These are phyloP conservation scores for Dendrocincla tyrannina DNA, from an alignment of 2,797 vertebrate genomes.

Conservation along the genomic window DNA sequence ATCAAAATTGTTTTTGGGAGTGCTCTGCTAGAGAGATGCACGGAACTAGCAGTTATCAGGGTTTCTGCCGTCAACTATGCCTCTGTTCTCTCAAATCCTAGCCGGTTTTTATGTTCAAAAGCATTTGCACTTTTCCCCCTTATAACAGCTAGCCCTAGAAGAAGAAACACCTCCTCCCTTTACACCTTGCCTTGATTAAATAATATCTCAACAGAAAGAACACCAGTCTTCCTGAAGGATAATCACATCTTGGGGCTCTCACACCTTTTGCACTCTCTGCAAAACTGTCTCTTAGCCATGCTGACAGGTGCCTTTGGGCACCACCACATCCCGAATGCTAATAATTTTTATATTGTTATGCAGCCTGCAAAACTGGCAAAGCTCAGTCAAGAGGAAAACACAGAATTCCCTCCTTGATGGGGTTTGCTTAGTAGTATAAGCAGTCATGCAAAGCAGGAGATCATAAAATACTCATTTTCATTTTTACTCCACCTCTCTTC, in stretches of 20 bases:
- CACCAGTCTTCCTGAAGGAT: not conserved
- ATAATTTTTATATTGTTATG: not conserved
- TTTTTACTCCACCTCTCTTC: slow-evolving; percentile 39
- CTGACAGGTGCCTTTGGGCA: not conserved
- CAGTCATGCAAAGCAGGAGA: slow-evolving; percentile 32
- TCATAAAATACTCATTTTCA: slow-evolving; percentile 37
- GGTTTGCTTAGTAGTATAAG: not conserved
- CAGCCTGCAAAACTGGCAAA: not conserved
- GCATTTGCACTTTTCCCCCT: not conserved
- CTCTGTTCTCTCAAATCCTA: not conserved
- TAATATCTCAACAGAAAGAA: not conserved
- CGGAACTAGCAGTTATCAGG: not conserved
- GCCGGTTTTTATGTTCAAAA: not conserved
- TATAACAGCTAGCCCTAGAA: not conserved
- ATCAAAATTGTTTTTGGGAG: not conserved
- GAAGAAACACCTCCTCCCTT: not conserved
- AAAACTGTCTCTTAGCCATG: not conserved
- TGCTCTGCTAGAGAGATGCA: not conserved
- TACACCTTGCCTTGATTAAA: not conserved
- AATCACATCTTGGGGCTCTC: not conserved
- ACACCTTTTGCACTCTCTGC: not conserved
- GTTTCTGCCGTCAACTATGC: not conserved
- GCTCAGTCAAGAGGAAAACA: slow-evolving; percentile 1
- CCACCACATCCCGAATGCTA: not conserved
- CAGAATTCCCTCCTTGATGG: not conserved